Base-by-base conservation (phyloP, 2,797 vertebrate genomes). In the Muscicapa comitata region DNA sequence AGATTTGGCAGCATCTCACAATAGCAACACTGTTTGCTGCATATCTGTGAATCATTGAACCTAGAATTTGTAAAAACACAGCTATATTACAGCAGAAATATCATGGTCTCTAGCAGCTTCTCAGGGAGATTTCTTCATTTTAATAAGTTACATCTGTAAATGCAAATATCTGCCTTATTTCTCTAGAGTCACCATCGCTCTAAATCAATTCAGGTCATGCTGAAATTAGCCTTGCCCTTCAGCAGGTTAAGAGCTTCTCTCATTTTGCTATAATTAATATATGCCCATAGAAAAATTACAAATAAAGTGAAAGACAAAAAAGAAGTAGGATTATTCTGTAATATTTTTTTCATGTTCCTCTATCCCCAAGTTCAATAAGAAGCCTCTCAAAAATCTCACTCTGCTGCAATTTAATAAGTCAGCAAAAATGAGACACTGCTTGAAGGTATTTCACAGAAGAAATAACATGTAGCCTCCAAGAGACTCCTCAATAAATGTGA, bases 171-270 rank as follows among this genome's bases (percentile, higher is more conserved):
- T 76, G 45, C 77, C 42, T 89, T 83, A 95, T 95, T 96, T 95
- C 95, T 95, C 94, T 83, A 94, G 90, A 86, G 96, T 89, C 94
- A 95, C 55, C 51, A 71, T 28, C 70, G 92, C 75, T 91, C 95
- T 70, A 96, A 88, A 96, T 94, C 88, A 95, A 94, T 95, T 93
- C 88, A 96, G 95, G 95, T 92, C 92, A 86, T 5, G 70, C 93
- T 86, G 89, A 95, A 97, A 95, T 97, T 96, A 96, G 94, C 82
- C 73, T 89, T 96, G 95, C 37, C 95, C 94, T 96, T 96, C 96
- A 96, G 58, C 65, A 91, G 68, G 82, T 93, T 93, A 95, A 95
- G 61, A 63, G 58, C 91, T 91, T 90, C 82, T 90, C 70, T 62
- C 28, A 1, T 81, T 94, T 92, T 87, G 25, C 83, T 92, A 96